These are phyloP conservation scores for Agrilus planipennis DNA, from an alignment of 1,140 invertebrate species.

Conservation along the genomic window DNA sequence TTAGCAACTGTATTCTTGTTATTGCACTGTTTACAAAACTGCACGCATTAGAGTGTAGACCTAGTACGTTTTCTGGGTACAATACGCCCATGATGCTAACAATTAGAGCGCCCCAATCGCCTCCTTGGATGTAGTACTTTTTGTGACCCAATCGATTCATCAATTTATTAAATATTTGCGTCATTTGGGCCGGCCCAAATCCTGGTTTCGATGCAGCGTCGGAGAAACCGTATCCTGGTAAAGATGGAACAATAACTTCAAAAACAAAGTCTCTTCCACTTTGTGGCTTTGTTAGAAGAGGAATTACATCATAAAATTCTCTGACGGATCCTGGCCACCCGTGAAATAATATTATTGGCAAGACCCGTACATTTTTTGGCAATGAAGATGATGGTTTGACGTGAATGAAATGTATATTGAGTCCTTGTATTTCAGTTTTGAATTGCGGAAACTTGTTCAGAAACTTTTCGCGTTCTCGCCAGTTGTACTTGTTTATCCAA, in stretches of 20 bases:
- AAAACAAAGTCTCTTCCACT: conserved; percentile 54
- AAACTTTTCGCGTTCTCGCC: conserved; percentile 47
- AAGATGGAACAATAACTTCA: conserved; percentile 62
- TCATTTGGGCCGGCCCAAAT: conserved; percentile 48
- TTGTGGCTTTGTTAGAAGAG: conserved; percentile 48
- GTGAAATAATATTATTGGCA: conserved; percentile 66
- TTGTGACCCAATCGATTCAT: conserved; percentile 68
- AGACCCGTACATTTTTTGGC: conserved; percentile 33
- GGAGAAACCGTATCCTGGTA: conserved; percentile 80
- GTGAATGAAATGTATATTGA: conserved; percentile 66
- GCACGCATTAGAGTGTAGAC: conserved; percentile 57
- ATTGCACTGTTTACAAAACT: conserved; percentile 25
- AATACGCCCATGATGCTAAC: conserved; percentile 46
- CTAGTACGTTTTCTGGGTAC: conserved; percentile 58
- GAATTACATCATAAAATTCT: conserved; percentile 76
- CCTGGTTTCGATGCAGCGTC: conserved; percentile 52
- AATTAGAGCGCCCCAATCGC: conserved; percentile 68
- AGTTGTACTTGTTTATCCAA: conserved; percentile 53
- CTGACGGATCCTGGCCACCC: conserved; percentile 85
- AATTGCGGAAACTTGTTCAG: conserved; percentile 61
- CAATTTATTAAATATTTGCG: conserved; percentile 65
- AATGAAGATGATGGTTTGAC: conserved; percentile 44
- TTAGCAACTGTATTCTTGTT: conserved; percentile 37
- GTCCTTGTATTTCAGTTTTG: conserved; percentile 55
- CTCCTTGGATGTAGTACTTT: conserved; percentile 73